These are phyloP conservation scores for Drosophila subquinaria DNA, from an alignment of 2,888 invertebrate genomes.

Conservation along the genomic window DNA sequence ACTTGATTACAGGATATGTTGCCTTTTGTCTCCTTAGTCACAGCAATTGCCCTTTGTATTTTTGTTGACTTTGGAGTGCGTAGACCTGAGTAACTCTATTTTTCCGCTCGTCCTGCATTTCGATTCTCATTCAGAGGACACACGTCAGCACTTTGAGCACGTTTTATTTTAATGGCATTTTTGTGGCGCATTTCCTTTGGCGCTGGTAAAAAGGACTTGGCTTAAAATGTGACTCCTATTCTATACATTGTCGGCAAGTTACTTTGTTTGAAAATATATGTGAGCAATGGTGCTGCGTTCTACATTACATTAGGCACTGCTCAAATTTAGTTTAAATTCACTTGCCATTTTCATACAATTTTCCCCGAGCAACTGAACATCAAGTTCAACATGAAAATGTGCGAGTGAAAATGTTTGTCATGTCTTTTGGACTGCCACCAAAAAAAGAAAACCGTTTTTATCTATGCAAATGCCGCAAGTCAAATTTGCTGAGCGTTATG, in stretches of 20 bases:
- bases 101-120: slow-evolving; percentile 1
- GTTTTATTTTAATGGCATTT: slow-evolving; percentile 78
- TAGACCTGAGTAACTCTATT: slow-evolving; percentile 31
- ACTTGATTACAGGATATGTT: slow-evolving; percentile 18
- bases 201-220: slow-evolving; percentile 20
- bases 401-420: slow-evolving; percentile 3
- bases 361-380: not conserved
- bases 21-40: not conserved
- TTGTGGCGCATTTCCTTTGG: slow-evolving; percentile 67
- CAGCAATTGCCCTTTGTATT: not conserved
- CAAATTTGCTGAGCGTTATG: not conserved
- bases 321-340: slow-evolving; percentile 9
- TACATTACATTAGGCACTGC: slow-evolving; percentile 9
- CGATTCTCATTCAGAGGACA: slow-evolving; percentile 10
- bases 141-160: slow-evolving; percentile 69
- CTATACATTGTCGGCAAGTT: slow-evolving; percentile 13
- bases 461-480: slow-evolving; percentile 23
- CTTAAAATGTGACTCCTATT: slow-evolving; percentile 20
- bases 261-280: slow-evolving; percentile 8
- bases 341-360: slow-evolving; percentile 19
- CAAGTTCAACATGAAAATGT: slow-evolving; percentile 8
- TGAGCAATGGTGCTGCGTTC: not conserved
- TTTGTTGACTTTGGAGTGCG: slow-evolving; percentile 59
- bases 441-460: slow-evolving; percentile 14
- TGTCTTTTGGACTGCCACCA: slow-evolving; percentile 6